A percentile compares a stretch with the other conserved stretches of the same genome.
Evolutionary conservation across 2,113 vertebrate genomes (phyloP).

Genomic region (Engystomops pustulosus): DNA sequence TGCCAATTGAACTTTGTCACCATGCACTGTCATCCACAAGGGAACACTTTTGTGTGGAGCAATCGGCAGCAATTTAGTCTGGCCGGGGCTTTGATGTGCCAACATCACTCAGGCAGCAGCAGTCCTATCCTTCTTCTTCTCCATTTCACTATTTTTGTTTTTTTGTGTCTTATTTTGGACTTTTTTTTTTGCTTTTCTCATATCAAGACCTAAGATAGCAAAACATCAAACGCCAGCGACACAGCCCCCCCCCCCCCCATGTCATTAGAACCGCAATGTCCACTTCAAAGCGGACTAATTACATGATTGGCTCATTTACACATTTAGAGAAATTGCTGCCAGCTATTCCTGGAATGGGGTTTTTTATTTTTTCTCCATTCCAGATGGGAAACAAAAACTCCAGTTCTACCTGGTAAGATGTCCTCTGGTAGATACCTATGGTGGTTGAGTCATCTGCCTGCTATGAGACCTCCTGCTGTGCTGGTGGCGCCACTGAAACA

Average conservation of each 20-base stretch:
- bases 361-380: slow-evolving; percentile 70
- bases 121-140: slow-evolving; percentile 76
- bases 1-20: slow-evolving; percentile 97
- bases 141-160: slow-evolving; percentile 76
- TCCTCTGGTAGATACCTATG: not conserved
- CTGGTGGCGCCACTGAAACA: slow-evolving; percentile 12
- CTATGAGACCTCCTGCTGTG: not conserved
- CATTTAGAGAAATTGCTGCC: slow-evolving; percentile 97
- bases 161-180: slow-evolving; percentile 80
- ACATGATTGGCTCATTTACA: slow-evolving; percentile 97
- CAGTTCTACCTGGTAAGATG: not conserved
- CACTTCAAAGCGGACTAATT: slow-evolving; percentile 93
- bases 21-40: slow-evolving; percentile 89
- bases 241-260: slow-evolving; percentile 75
- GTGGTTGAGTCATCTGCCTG: not conserved
- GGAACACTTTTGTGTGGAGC: slow-evolving; percentile 95
- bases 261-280: slow-evolving; percentile 84
- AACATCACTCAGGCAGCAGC: slow-evolving; percentile 79
- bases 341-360: slow-evolving; percentile 86
- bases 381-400: slow-evolving; percentile 64
- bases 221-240: slow-evolving; percentile 87
- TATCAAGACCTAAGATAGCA: slow-evolving; percentile 81
- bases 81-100: slow-evolving; percentile 93
- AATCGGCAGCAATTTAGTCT: slow-evolving; percentile 93
- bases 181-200: slow-evolving; percentile 76